These are phyloP conservation scores for Stenodera caucasica DNA, from an alignment of 2,888 invertebrate species.

Conservation along the genomic window DNA sequence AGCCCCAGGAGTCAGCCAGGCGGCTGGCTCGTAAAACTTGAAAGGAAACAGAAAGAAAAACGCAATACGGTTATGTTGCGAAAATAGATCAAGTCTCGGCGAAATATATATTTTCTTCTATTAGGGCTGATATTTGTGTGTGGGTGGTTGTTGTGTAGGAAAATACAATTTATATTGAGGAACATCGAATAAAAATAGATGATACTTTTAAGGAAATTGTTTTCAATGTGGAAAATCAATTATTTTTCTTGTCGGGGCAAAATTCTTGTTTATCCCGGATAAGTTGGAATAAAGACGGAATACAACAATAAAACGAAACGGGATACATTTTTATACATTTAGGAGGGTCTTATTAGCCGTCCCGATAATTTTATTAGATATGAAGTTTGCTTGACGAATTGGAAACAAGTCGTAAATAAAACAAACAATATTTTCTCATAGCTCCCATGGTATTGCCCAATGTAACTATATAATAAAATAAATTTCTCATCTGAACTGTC, in stretches of 20 bases:
- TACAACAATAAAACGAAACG: not conserved
- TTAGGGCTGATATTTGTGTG: conserved; percentile 31
- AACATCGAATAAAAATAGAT: conserved; percentile 2
- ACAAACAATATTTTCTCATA: conserved; percentile 30
- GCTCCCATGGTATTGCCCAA: conserved; percentile 17
- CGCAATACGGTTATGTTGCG: conserved; percentile 43
- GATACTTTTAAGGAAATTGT: conserved; percentile 6
- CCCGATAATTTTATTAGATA: conserved; percentile 26
- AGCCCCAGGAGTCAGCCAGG: conserved; percentile 46
- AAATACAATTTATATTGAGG: conserved; percentile 9
- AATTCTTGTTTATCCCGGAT: too few relatives aligned
- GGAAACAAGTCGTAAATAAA: conserved; percentile 31
- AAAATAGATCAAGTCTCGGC: conserved; percentile 47
- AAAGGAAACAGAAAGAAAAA: conserved; percentile 22
- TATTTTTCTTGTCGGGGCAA: too few relatives aligned
- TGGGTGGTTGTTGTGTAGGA: conserved; percentile 18
- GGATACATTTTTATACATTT: not conserved
- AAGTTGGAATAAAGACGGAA: too few relatives aligned
- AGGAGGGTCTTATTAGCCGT: conserved; percentile 16
- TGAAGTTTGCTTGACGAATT: conserved; percentile 30
- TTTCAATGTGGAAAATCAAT: not conserved
- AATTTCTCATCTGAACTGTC: conserved; percentile 28
- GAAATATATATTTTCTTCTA: conserved; percentile 41
- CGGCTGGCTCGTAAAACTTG: conserved; percentile 48
- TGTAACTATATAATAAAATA: conserved; percentile 19